A percentile compares a stretch with the other conserved stretches of the same genome.
Evolutionary conservation across 2,113 vertebrate genomes (phyloP).

Genomic region (Anser brachyrhynchus): DNA sequence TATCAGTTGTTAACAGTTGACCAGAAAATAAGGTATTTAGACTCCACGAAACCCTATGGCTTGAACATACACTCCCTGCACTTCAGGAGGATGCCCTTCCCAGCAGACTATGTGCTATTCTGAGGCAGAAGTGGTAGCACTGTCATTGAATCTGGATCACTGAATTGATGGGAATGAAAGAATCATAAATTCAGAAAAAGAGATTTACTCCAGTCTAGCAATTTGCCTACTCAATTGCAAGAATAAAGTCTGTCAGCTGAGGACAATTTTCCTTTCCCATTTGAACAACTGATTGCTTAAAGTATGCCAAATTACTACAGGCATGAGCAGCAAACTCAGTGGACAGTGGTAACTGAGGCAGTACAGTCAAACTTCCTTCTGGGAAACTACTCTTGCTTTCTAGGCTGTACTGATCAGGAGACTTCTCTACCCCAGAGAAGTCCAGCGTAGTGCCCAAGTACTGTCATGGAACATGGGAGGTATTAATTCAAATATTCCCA

Average conservation of each 20-base stretch:
- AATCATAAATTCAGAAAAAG: neutral
- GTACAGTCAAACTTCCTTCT: neutral
- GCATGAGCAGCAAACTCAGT: neutral
- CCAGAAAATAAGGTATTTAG: neutral
- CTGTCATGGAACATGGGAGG: neutral
- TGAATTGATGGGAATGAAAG: neutral
- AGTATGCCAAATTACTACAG: neutral
- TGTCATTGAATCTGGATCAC: neutral
- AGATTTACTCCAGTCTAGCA: neutral
- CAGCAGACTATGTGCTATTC: neutral
- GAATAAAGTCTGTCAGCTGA: neutral
- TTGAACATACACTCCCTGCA: neutral
- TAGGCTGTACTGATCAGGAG: neutral
- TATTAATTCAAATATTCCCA: neutral
- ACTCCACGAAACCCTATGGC: neutral
- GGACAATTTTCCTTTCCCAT: neutral
- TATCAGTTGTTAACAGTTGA: neutral
- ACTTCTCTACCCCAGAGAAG: neutral
- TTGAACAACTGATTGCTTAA: neutral
- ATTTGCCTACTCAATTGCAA: neutral
- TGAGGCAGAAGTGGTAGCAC: neutral
- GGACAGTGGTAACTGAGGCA: neutral
- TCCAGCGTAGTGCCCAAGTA: rapidly evolving
- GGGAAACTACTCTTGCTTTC: neutral
- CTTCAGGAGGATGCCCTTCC: neutral